Conservation (phyloP, 2,113 vertebrate genomes). For the rat (Rattus norvegicus) region DNA sequence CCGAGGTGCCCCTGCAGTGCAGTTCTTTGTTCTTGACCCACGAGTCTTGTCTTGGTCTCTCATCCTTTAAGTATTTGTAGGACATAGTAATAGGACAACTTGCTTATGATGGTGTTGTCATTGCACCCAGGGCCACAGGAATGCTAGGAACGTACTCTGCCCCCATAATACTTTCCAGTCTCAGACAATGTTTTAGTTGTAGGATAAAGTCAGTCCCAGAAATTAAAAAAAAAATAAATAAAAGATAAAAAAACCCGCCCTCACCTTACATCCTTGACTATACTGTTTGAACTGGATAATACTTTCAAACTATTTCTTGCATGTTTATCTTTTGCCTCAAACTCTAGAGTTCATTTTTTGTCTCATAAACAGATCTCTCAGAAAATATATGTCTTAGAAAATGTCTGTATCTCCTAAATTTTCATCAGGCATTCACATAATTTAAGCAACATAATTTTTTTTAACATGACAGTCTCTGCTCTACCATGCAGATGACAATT, state of each 20-base stretch:
- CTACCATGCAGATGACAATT: slow-evolving; percentile 57
- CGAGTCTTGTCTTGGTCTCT: not conserved
- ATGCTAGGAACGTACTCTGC: not conserved
- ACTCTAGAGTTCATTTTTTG: not conserved
- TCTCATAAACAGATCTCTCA: not conserved
- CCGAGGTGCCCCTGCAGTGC: not conserved
- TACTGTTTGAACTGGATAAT: slow-evolving; percentile 9
- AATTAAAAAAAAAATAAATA: not conserved
- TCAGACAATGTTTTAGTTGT: not conserved
- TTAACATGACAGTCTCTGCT: slow-evolving; percentile 34
- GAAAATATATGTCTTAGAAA: not conserved
- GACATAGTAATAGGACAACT: not conserved
- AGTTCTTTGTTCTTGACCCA: not conserved
- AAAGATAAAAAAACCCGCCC: not conserved
- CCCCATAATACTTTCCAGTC: not conserved
- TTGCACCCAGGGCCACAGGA: not conserved
- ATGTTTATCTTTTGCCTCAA: slow-evolving; percentile 36
- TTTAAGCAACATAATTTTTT: not conserved
- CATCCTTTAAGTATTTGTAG: not conserved
- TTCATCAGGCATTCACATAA: slow-evolving; percentile 18
- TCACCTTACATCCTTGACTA: not conserved
- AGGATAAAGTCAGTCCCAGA: slow-evolving; percentile 14
- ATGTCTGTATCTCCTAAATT: not conserved
- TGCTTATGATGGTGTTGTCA: not conserved
- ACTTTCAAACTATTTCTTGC: not conserved